phyloP scores from a whole-genome alignment of 2,113 vertebrate genomes.

The Chlorodrepanis virens region DNA sequence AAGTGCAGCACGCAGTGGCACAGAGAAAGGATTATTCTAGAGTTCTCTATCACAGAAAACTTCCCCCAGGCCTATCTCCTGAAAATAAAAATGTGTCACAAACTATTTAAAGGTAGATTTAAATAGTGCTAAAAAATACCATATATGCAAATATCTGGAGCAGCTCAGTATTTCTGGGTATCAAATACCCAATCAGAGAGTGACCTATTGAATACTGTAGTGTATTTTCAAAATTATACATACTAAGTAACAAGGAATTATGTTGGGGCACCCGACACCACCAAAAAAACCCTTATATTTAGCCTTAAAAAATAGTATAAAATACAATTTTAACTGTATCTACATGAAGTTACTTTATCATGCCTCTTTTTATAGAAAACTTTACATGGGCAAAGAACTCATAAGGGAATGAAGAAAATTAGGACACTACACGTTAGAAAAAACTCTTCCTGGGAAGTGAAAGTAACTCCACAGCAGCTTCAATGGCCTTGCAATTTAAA shows the following conservation, averaged over 20 bases:
- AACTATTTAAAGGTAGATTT: neutral
- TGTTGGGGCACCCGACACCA: neutral
- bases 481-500: neutral
- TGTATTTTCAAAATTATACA: neutral
- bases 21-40: neutral
- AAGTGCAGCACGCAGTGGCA: neutral
- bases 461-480: neutral
- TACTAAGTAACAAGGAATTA: neutral
- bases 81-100: neutral
- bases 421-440: neutral
- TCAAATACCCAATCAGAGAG: neutral
- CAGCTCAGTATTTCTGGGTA: neutral
- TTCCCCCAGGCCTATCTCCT: neutral
- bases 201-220: neutral
- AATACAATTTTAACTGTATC: neutral
- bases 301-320: neutral
- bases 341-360: neutral
- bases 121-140: neutral
- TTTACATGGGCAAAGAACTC: neutral
- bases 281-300: neutral
- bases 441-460: neutral
- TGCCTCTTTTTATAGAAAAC: neutral
- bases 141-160: neutral
- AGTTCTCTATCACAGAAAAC: neutral
- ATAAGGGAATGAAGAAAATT: neutral